Percentiles rank a stretch among this genome's conserved stretches.
Conservation (phyloP, 1,140 invertebrate genomes). For the Euwallacea fornicatus region DNA sequence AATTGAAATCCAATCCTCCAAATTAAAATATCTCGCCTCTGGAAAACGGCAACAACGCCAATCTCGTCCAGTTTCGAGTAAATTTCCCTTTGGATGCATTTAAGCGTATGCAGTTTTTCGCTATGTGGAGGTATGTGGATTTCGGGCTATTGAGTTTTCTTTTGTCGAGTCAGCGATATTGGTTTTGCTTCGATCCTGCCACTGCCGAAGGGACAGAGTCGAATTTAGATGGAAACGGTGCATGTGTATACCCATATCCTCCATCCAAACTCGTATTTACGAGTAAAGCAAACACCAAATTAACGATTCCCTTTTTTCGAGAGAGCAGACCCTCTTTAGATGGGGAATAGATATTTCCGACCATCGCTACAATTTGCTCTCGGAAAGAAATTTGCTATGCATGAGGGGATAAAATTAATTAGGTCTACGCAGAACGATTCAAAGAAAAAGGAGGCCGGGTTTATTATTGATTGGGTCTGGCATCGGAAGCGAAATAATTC, state of each 20-base stretch:
- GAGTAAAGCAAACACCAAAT: slow-evolving; percentile 1
- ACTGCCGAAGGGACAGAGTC: neutral
- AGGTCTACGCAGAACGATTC: slow-evolving; percentile 14
- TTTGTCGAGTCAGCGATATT: neutral
- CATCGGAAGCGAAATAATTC: slow-evolving; percentile 28
- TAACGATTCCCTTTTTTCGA: slow-evolving; percentile 3
- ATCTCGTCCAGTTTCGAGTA: slow-evolving; percentile 18
- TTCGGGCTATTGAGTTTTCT: neutral
- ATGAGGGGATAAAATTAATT: slow-evolving; percentile 27
- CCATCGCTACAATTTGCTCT: slow-evolving; percentile 14
- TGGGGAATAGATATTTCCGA: slow-evolving; percentile 11
- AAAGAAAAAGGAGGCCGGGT: slow-evolving; percentile 9
- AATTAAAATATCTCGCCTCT: slow-evolving; percentile 38
- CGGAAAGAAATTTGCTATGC: slow-evolving; percentile 21
- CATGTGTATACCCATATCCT: neutral
- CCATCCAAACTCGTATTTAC: neutral
- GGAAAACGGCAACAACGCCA: slow-evolving; percentile 26
- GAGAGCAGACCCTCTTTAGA: neutral
- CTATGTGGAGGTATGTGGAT: neutral
- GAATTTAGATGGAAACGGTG: neutral
- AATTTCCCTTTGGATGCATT: slow-evolving; percentile 17
- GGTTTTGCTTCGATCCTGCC: neutral
- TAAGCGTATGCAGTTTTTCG: slow-evolving; percentile 32
- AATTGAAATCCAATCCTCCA: slow-evolving; percentile 36
- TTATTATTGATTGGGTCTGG: slow-evolving; percentile 21